These are phyloP conservation scores for Phalacrocorax pelagicus DNA, from an alignment of 2,113 vertebrate genomes.

Conservation along the genomic window DNA sequence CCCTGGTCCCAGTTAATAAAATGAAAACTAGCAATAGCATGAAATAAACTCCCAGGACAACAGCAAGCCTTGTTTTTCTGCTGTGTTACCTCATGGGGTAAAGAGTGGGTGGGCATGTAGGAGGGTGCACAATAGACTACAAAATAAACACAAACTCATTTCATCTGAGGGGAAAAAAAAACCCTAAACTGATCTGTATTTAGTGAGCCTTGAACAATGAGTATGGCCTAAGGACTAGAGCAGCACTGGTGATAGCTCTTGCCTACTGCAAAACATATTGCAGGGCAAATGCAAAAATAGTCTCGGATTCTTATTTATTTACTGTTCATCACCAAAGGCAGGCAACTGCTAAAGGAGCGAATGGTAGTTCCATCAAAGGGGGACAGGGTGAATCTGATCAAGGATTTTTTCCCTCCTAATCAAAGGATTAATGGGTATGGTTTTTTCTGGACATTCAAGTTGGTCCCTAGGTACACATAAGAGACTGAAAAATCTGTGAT, in stretches of 20 bases:
- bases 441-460: not conserved
- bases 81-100: conserved; percentile 10
- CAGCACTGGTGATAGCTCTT: not conserved
- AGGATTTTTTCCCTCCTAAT: not conserved
- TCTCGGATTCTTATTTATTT: not conserved
- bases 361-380: not conserved
- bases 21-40: not conserved
- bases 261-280: conserved; percentile 10
- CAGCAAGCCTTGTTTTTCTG: not conserved
- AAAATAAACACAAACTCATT: conserved; percentile 41
- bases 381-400: not conserved
- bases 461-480: not conserved
- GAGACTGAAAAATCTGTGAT: not conserved
- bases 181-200: conserved; percentile 35
- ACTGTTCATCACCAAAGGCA: not conserved
- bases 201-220: conserved; percentile 14
- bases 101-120: not conserved
- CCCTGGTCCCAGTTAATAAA: conserved; percentile 6
- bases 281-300: not conserved
- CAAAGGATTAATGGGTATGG: not conserved
- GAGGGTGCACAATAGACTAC: not conserved
- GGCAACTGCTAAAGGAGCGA: not conserved
- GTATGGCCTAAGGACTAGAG: conserved; percentile 21
- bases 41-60: conserved; percentile 1
- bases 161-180: conserved; percentile 3